These are phyloP conservation scores for Cromileptes altivelis DNA, from an alignment of 2,113 vertebrate species.

Conservation along the genomic window DNA sequence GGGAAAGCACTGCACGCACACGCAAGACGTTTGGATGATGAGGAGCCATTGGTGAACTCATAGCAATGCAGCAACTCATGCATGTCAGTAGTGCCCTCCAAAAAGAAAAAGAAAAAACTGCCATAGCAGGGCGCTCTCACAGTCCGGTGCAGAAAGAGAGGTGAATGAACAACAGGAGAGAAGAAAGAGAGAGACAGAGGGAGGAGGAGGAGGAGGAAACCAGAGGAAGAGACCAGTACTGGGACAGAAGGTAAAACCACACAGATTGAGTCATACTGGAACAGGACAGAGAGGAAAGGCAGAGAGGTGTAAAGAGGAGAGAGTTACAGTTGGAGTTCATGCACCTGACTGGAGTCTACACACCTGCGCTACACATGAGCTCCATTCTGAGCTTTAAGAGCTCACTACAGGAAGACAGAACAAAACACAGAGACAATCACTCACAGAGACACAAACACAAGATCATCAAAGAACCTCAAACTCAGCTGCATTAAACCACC, in stretches of 20 bases:
- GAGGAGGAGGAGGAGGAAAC: conserved; percentile 11
- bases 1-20: conserved; percentile 72
- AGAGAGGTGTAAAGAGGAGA: conserved; percentile 31
- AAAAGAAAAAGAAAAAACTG: conserved; percentile 46
- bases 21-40: conserved; percentile 62
- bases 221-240: conserved; percentile 15
- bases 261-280: conserved; percentile 35
- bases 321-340: conserved; percentile 70
- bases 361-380: conserved; percentile 86
- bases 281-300: conserved; percentile 31
- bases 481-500: conserved; percentile 66
- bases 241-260: conserved; percentile 7
- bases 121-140: conserved; percentile 77
- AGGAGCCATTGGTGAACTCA: conserved; percentile 61
- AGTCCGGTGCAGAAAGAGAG: conserved; percentile 71
- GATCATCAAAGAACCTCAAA: conserved; percentile 83
- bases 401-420: conserved; percentile 86
- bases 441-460: conserved; percentile 83
- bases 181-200: conserved; percentile 3
- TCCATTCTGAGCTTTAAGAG: conserved; percentile 85
- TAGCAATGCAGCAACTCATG: conserved; percentile 82
- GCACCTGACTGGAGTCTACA: conserved; percentile 85
- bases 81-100: conserved; percentile 74
- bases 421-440: conserved; percentile 85
- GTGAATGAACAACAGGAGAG: conserved; percentile 25